Base-by-base conservation (phyloP, 2,113 vertebrate genomes). In the Mus spicilegus region DNA sequence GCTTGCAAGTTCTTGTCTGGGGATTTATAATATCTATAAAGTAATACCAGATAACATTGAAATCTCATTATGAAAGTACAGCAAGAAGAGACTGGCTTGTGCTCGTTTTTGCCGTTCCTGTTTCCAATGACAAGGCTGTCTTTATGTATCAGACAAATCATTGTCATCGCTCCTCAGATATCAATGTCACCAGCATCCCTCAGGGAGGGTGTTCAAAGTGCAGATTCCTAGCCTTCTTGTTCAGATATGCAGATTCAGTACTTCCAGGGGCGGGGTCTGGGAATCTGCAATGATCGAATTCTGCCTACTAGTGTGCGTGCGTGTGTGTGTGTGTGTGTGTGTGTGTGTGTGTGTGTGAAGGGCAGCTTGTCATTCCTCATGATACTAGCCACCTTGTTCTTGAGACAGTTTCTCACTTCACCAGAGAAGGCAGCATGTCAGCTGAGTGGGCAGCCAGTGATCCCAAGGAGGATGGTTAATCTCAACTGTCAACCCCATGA, bases 1-100 rank as follows among this genome's bases (percentile, higher is more conserved):
- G n/a, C 56, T 65, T 67, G 33, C 17, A 42, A 51, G 24, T 1
- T 42, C 67, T 87, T 93, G 81, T 49, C 77, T 86, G n/a, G 54
- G 76, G 86, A 94, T 96, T 96, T 96, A 91, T 73, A 51, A 54
- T 77, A 81, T 70, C 58, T 22, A 4, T 88, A 80, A 85, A 93
- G n/a, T 89, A 80, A 88, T 81, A 36, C 22, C 76, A 75, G 91
- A 70, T 80, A 84, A 49, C 42, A 65, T 42, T 86, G 46, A 82
- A 77, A 92, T 94, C 67, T 82, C 85, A 7, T 85, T 88, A 56
- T 88, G 92, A 33, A 93, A 80, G 86, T 87, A 61, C 39, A 30
- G 42, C 73, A 72, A 82, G 92, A 94, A 89, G 92, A 94, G 49
- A 89, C 39, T 33, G 70, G 36, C 49, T 91, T 51, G 0, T 76